Evolutionary conservation across 2,888 invertebrate species (phyloP).

Genomic region (Synergus gifuensis): DNA sequence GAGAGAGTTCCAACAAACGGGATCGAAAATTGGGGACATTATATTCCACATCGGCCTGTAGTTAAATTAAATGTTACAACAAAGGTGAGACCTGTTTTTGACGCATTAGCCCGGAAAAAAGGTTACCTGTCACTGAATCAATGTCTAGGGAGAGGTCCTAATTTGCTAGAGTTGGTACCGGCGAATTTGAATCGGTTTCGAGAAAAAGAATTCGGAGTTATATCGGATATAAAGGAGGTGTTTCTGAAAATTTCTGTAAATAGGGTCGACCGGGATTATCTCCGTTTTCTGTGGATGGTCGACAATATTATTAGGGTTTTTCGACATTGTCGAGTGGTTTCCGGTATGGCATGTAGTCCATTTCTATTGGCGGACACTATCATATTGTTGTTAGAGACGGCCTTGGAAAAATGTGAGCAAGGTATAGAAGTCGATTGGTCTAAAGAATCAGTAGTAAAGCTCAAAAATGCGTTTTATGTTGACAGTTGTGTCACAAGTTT

Average conservation of each 20-base stretch:
- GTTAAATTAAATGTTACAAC: slow-evolving; percentile 54
- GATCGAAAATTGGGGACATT: slow-evolving; percentile 47
- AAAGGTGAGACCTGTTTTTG: slow-evolving; percentile 59
- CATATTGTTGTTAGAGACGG: background rate
- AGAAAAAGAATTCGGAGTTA: slow-evolving; percentile 50
- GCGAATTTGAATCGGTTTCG: slow-evolving; percentile 53
- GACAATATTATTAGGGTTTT: background rate
- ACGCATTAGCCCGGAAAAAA: slow-evolving; percentile 60
- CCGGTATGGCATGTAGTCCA: background rate
- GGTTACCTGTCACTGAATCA: slow-evolving; percentile 59
- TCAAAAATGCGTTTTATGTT: background rate
- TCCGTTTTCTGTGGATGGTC: background rate
- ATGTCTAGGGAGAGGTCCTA: slow-evolving; percentile 56
- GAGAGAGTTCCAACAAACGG: slow-evolving; percentile 56
- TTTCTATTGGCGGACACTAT: background rate
- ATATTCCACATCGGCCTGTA: slow-evolving; percentile 56
- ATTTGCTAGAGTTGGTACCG: slow-evolving; percentile 57
- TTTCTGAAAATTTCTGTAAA: slow-evolving; percentile 54
- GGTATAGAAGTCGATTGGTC: background rate
- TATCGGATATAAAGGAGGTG: slow-evolving; percentile 54
- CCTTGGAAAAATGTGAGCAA: background rate
- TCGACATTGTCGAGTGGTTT: slow-evolving; percentile 14
- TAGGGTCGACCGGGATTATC: background rate
- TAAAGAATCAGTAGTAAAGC: background rate
- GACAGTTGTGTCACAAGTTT: background rate